A percentile compares a stretch with the other conserved stretches of the same genome.
phyloP scores from a whole-genome alignment of 2,888 invertebrate genomes.

The Agrochola circellaris region DNA sequence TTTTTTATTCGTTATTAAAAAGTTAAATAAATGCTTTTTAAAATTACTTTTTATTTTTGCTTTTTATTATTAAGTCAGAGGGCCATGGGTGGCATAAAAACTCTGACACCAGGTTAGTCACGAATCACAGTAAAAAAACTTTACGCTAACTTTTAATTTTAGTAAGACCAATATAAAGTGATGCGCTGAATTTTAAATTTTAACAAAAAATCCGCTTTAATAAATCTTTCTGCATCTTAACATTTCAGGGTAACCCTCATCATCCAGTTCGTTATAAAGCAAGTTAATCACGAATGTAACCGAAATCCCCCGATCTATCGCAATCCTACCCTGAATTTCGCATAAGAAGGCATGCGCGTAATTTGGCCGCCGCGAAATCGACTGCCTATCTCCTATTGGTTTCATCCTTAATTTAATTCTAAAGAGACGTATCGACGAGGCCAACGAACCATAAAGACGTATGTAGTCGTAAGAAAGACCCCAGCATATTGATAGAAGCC shows the following conservation, averaged over 20 bases:
- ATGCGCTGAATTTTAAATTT: neutral
- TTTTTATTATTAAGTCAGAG: too few relatives aligned
- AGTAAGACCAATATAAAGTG: neutral
- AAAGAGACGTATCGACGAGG: conserved; percentile 83
- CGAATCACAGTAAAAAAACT: neutral
- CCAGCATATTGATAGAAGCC: conserved; percentile 81
- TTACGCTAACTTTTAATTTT: neutral
- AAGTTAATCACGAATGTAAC: conserved; percentile 61
- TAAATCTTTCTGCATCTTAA: conserved; percentile 7
- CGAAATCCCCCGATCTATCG: conserved; percentile 63
- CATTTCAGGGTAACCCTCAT: conserved; percentile 22
- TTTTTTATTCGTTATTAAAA: conserved; percentile 9
- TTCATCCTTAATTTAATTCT: conserved; percentile 88
- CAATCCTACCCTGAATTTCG: conserved; percentile 55
- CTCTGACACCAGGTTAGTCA: too few relatives aligned
- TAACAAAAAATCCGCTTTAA: neutral
- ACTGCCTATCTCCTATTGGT: conserved; percentile 79
- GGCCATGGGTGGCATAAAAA: too few relatives aligned
- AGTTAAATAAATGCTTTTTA: neutral
- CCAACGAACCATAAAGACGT: conserved; percentile 84
- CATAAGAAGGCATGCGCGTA: conserved; percentile 71
- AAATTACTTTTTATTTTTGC: neutral
- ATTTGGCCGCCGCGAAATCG: conserved; percentile 78
- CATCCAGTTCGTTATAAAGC: conserved; percentile 56
- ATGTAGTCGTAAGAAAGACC: conserved; percentile 81